Evolutionary conservation across 1,140 invertebrate species (phyloP).

Genomic region (Yoshiicerus persimilis): DNA sequence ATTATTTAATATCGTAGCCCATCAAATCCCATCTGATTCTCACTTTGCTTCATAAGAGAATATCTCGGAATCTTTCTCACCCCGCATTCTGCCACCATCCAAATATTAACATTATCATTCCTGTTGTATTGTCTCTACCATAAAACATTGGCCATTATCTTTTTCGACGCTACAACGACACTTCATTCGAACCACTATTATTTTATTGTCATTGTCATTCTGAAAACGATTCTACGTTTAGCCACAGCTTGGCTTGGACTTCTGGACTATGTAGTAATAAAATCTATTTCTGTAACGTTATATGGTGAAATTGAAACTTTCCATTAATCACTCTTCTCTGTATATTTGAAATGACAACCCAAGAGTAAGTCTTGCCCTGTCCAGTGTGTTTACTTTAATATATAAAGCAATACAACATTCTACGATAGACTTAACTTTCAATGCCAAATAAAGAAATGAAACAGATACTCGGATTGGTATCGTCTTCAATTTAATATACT

Average conservation of each 20-base stretch:
- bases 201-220: constrained; percentile 11
- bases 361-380: neutral
- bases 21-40: neutral
- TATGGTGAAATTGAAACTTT: constrained; percentile 20
- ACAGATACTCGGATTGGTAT: neutral
- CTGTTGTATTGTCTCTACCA: neutral
- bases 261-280: neutral
- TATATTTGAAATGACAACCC: neutral
- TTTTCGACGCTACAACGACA: neutral
- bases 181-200: neutral
- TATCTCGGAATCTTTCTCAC: too few species aligned
- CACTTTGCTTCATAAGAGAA: neutral
- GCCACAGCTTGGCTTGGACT: neutral
- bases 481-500: neutral
- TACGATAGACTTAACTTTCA: neutral
- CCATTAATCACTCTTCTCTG: neutral
- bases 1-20: neutral
- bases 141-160: constrained; percentile 27
- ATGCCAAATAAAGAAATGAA: neutral
- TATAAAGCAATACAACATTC: neutral
- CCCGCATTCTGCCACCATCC: neutral
- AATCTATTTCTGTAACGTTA: neutral
- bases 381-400: neutral
- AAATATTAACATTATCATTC: neutral
- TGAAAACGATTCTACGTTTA: neutral